Conservation (phyloP, 2,888 invertebrate species). For the Patella ulyssiponensis region DNA sequence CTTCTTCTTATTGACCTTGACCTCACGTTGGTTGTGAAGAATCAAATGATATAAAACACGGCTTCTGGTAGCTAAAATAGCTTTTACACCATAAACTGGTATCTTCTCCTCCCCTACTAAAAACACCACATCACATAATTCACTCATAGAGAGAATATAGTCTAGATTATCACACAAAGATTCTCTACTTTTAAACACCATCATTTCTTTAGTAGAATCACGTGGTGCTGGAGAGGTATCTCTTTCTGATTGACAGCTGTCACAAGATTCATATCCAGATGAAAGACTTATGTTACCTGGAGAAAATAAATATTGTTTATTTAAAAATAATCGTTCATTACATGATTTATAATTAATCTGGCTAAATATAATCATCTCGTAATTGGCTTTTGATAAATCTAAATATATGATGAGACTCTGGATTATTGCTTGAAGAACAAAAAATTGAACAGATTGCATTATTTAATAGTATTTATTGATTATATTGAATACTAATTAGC, state of each 20-base stretch:
- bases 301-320: background rate
- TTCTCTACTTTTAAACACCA: constrained; percentile 8
- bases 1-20: background rate
- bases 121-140: no score
- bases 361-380: no score
- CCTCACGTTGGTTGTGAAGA: background rate
- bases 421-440: no score
- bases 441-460: no score
- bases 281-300: background rate
- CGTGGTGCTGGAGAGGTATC: background rate
- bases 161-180: background rate
- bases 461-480: no score
- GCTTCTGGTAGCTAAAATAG: constrained; percentile 8
- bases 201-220: background rate
- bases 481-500: no score
- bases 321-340: background rate
- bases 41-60: constrained; percentile 5
- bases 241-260: background rate
- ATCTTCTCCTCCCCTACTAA: no score
- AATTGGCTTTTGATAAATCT: no score
- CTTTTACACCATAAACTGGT: no score
- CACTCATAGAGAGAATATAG: constrained; percentile 1
- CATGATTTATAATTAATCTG: background rate
- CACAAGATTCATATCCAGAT: constrained; percentile 2
- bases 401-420: no score